phyloP scores from a whole-genome alignment of 2,888 invertebrate species.

The Ophion slaviceki region DNA sequence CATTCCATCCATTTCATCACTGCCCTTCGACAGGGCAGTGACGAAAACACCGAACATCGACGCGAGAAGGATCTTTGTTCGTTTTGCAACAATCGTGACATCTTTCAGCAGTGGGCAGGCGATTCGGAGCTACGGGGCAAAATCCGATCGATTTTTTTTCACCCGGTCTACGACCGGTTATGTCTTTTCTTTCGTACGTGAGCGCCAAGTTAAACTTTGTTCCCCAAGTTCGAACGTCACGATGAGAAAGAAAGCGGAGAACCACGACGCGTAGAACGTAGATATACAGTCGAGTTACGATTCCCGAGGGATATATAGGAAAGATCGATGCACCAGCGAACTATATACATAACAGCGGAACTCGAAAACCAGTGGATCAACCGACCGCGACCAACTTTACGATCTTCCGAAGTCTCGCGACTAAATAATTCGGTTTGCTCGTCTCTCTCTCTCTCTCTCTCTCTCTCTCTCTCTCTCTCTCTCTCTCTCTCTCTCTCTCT shows the following conservation, averaged over 20 bases:
- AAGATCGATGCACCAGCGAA: constrained; percentile 31
- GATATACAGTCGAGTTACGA: constrained; percentile 49
- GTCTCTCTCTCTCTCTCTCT: constrained; percentile 17
- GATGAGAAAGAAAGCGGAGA: constrained; percentile 23
- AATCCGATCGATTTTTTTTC: constrained; percentile 15
- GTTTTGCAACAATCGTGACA: too few species aligned
- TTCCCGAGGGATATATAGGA: constrained; percentile 55
- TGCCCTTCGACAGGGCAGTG: too few species aligned
- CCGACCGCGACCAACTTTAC: constrained; percentile 59
- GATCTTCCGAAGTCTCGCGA: constrained; percentile 69
- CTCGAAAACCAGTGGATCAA: constrained; percentile 35
- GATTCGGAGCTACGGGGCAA: background rate
- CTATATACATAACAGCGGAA: constrained; percentile 42
- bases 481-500: constrained; percentile 14
- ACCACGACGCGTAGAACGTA: constrained; percentile 11
- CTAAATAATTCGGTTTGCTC: constrained; percentile 73
- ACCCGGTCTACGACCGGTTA: constrained; percentile 13
- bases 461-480: background rate
- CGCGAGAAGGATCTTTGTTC: too few species aligned
- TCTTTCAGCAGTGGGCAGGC: background rate
- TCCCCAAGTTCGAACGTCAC: constrained; percentile 31
- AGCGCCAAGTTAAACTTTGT: constrained; percentile 50
- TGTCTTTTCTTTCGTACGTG: constrained; percentile 11
- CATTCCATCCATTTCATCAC: too few species aligned
- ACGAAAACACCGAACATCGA: too few species aligned